phyloP scores from a whole-genome alignment of 92 coral and sea anemone genomes.

The Phenganax marumi region DNA sequence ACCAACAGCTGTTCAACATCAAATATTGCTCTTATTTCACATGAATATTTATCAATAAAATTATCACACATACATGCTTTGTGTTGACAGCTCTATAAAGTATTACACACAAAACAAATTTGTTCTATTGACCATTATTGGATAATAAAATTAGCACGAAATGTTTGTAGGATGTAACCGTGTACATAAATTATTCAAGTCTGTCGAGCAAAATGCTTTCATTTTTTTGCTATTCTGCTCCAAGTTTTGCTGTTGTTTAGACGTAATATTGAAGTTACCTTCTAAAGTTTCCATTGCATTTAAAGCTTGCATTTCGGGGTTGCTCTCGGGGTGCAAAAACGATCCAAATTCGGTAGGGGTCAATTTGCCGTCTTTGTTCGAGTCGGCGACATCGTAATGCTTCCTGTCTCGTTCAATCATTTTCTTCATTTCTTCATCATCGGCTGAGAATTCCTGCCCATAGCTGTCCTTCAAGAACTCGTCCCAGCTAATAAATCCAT shows the following conservation, averaged over 20 bases:
- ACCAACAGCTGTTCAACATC: background rate
- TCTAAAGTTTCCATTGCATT: constrained; percentile 86
- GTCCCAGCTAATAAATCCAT: constrained; percentile 78
- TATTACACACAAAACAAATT: background rate
- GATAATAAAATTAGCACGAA: background rate
- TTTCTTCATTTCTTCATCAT: constrained; percentile 74
- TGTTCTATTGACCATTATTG: background rate
- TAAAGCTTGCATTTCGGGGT: constrained; percentile 86
- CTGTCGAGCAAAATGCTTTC: background rate
- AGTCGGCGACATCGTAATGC: constrained; percentile 84
- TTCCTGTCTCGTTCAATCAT: constrained; percentile 69
- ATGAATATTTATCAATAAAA: background rate
- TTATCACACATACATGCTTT: background rate
- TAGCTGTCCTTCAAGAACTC: constrained; percentile 76
- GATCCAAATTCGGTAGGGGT: constrained; percentile 63
- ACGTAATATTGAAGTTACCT: constrained; percentile 55
- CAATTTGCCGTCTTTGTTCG: constrained; percentile 74
- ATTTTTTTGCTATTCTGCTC: too few relatives aligned
- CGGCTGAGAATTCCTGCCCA: constrained; percentile 58
- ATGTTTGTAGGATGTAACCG: background rate
- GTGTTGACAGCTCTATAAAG: background rate
- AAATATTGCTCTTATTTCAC: background rate
- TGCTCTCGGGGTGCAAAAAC: constrained; percentile 88
- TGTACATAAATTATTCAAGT: constrained; percentile 2
- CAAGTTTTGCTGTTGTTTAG: background rate